Percentiles rank a stretch among this genome's conserved stretches.
These are phyloP conservation scores for Eonycteris spelaea DNA, from an alignment of 2,113 vertebrate genomes.

Conservation along the genomic window DNA sequence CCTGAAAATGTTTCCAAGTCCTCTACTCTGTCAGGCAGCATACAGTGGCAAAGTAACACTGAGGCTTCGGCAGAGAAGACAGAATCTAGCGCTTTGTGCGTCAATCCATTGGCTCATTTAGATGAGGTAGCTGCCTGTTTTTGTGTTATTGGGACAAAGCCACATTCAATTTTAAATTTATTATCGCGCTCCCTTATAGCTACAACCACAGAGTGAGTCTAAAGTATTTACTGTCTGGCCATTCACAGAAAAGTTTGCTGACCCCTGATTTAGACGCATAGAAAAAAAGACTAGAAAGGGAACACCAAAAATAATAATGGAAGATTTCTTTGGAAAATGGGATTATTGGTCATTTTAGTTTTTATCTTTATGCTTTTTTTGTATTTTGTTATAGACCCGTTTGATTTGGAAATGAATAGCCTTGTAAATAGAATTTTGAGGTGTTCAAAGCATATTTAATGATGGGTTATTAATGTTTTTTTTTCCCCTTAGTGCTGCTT, in stretches of 20 bases:
- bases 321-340: neutral
- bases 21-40: neutral
- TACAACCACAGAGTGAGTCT: neutral
- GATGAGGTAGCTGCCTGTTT: neutral
- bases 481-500: slow-evolving; percentile 85
- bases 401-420: slow-evolving; percentile 26
- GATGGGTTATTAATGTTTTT: neutral
- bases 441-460: neutral
- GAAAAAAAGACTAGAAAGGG: neutral
- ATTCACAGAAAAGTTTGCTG: neutral
- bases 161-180: neutral
- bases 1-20: neutral
- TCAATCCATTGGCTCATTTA: neutral
- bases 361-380: neutral
- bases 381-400: neutral
- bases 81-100: neutral
- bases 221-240: neutral
- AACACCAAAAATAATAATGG: neutral
- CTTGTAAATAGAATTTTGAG: neutral
- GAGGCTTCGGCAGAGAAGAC: neutral
- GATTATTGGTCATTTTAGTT: neutral
- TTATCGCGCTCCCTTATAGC: neutral
- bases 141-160: neutral
- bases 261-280: neutral
- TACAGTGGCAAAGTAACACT: neutral